Evolutionary conservation across 2,797 vertebrate species (phyloP).

Genomic region (Coracias cyanogaster): DNA sequence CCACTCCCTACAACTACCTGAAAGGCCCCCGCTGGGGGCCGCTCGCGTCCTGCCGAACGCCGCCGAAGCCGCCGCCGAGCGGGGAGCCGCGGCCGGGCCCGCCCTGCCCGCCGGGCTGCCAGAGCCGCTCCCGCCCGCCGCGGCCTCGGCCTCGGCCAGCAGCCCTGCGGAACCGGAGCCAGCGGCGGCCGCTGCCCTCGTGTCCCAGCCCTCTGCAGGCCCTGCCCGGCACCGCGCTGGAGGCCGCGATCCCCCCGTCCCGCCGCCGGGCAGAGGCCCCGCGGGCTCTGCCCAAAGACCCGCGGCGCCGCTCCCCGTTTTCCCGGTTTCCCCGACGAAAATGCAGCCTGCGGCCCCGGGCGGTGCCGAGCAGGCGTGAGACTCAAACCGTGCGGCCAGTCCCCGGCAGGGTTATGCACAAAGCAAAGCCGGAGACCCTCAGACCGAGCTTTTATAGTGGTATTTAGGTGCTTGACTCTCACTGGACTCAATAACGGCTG

Average conservation of each 20-base stretch:
- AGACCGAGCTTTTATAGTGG: rapidly evolving
- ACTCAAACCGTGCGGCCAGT: rapidly evolving
- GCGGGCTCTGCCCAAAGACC: neutral
- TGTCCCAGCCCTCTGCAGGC: rapidly evolving
- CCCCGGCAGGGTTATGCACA: rapidly evolving
- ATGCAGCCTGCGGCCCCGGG: rapidly evolving
- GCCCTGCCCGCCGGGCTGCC: neutral
- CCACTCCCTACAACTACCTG: no score
- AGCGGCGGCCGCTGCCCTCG: no score
- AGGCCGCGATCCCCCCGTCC: neutral
- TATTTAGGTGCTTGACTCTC: neutral
- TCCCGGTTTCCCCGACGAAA: rapidly evolving
- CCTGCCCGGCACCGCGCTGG: neutral
- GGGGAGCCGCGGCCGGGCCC: neutral
- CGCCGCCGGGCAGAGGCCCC: rapidly evolving
- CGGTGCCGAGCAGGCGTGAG: rapidly evolving
- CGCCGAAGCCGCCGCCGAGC: neutral
- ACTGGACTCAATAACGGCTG: neutral
- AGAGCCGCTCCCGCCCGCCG: no score
- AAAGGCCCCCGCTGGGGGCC: conserved; percentile 42
- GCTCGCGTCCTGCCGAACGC: conserved; percentile 29
- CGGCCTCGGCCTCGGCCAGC: no score
- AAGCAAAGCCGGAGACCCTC: neutral
- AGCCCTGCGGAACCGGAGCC: rapidly evolving
- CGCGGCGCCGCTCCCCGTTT: rapidly evolving